These are phyloP conservation scores for Lysiphlebus fabarum DNA, from an alignment of 1,140 invertebrate genomes.

Conservation along the genomic window DNA sequence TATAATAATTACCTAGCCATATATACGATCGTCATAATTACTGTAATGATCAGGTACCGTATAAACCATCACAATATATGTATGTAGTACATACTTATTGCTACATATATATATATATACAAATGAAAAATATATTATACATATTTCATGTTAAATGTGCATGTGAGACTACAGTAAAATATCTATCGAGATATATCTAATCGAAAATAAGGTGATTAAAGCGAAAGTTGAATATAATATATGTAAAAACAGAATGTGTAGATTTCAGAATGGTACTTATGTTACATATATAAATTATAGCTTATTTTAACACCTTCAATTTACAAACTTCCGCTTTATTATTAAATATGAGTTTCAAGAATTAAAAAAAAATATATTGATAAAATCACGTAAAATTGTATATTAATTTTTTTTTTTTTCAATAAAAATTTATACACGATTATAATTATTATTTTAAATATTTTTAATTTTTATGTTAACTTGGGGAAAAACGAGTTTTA, in stretches of 20 bases:
- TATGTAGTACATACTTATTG: neutral
- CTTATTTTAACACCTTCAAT: conserved; percentile 25
- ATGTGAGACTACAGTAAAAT: conserved; percentile 15
- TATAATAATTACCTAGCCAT: conserved; percentile 34
- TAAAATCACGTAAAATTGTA: no score
- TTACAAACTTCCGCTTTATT: conserved; percentile 3
- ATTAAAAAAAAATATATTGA: neutral
- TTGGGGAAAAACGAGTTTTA: no score
- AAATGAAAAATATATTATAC: neutral
- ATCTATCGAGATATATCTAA: conserved; percentile 13
- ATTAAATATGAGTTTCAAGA: neutral
- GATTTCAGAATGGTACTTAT: conserved; percentile 19
- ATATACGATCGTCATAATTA: conserved; percentile 29
- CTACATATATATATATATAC: conserved; percentile 1
- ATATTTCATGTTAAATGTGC: neutral
- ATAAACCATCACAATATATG: conserved; percentile 27
- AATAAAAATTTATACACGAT: no score
- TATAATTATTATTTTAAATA: no score
- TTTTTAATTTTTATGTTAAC: no score
- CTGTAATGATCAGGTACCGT: conserved; percentile 33
- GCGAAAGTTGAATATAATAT: conserved; percentile 27
- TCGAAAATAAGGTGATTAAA: conserved; percentile 27
- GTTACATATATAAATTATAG: conserved; percentile 26
- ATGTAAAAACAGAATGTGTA: no score
- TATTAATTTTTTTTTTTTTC: no score